phyloP scores from a whole-genome alignment of 2,888 invertebrate genomes.

The Autographa pulchrina region DNA sequence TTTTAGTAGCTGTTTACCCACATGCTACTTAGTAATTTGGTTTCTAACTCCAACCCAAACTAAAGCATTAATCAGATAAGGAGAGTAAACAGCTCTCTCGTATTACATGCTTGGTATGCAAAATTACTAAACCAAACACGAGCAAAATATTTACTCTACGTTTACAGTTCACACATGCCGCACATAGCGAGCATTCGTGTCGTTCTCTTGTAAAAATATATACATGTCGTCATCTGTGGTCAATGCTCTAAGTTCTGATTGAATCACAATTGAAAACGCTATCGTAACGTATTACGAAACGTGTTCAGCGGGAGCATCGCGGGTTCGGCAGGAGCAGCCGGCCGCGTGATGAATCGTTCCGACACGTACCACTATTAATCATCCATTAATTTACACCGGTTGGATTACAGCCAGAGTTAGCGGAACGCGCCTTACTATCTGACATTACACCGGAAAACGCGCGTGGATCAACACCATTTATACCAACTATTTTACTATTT shows the following conservation, averaged over 20 bases:
- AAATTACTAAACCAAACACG: slow-evolving; percentile 52
- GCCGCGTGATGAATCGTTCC: slow-evolving; percentile 63
- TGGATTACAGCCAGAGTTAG: slow-evolving; percentile 73
- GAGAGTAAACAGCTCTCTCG: slow-evolving; percentile 57
- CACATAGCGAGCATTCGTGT: slow-evolving; percentile 40
- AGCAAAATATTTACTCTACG: slow-evolving; percentile 60
- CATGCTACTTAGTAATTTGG: slow-evolving; percentile 61
- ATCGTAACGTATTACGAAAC: slow-evolving; percentile 63
- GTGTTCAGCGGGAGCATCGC: slow-evolving; percentile 51
- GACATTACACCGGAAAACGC: slow-evolving; percentile 62
- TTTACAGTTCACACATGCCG: slow-evolving; percentile 22
- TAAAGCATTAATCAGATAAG: slow-evolving; percentile 65
- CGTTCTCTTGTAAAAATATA: slow-evolving; percentile 56
- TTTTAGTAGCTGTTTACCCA: slow-evolving; percentile 71
- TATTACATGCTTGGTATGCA: slow-evolving; percentile 56
- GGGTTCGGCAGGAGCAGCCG: slow-evolving; percentile 55
- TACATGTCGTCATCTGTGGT: slow-evolving; percentile 65
- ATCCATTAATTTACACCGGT: slow-evolving; percentile 71
- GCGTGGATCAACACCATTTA: slow-evolving; percentile 17
- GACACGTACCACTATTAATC: slow-evolving; percentile 68
- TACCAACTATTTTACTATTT: slow-evolving; percentile 53
- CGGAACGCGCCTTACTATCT: slow-evolving; percentile 65
- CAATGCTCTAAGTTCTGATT: slow-evolving; percentile 62
- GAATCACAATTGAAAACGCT: slow-evolving; percentile 64
- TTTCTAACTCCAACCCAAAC: slow-evolving; percentile 58